A percentile compares a stretch with the other conserved stretches of the same genome.
These are phyloP conservation scores for Microctenopoma stevenorrisi DNA, from an alignment of 2,797 vertebrate genomes.

Conservation along the genomic window DNA sequence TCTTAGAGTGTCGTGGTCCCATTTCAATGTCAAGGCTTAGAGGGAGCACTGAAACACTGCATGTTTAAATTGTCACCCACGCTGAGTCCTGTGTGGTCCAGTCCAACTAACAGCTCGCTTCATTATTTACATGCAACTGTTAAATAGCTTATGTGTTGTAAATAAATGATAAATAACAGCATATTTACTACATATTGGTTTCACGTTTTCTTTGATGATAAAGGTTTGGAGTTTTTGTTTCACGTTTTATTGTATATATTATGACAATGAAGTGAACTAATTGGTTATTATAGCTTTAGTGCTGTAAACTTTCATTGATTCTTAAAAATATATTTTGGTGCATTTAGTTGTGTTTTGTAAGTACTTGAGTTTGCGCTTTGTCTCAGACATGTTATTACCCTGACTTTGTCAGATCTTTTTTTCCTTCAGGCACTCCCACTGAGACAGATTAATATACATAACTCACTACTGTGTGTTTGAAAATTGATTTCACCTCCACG, in stretches of 20 bases:
- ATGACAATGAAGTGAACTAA: slow-evolving; percentile 26
- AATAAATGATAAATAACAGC: slow-evolving; percentile 63
- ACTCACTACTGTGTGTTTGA: slow-evolving; percentile 4
- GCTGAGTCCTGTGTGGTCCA: slow-evolving; percentile 15
- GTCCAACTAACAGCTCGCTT: slow-evolving; percentile 37
- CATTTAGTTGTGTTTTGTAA: slow-evolving; percentile 32
- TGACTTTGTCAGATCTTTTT: slow-evolving; percentile 4
- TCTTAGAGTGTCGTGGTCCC: slow-evolving; percentile 44
- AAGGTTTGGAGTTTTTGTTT: slow-evolving; percentile 22
- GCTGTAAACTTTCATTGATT: slow-evolving; percentile 26
- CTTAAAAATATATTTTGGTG: slow-evolving; percentile 46
- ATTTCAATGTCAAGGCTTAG: slow-evolving; percentile 69
- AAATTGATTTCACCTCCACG: slow-evolving; percentile 22
- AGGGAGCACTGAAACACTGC: slow-evolving; percentile 81
- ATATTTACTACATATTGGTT: slow-evolving; percentile 59
- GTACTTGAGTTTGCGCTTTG: slow-evolving; percentile 16
- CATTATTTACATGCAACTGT: slow-evolving; percentile 38
- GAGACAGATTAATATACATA: not conserved
- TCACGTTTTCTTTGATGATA: slow-evolving; percentile 37
- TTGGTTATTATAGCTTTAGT: slow-evolving; percentile 25
- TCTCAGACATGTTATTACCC: slow-evolving; percentile 24
- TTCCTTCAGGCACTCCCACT: slow-evolving; percentile 17
- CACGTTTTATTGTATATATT: slow-evolving; percentile 22
- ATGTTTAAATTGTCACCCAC: slow-evolving; percentile 51
- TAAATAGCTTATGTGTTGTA: slow-evolving; percentile 59